Evolutionary conservation across 2,797 vertebrate genomes (phyloP), one percentile per base, ranked within the genome.

Genomic region (Geotrypetes seraphini): DNA sequence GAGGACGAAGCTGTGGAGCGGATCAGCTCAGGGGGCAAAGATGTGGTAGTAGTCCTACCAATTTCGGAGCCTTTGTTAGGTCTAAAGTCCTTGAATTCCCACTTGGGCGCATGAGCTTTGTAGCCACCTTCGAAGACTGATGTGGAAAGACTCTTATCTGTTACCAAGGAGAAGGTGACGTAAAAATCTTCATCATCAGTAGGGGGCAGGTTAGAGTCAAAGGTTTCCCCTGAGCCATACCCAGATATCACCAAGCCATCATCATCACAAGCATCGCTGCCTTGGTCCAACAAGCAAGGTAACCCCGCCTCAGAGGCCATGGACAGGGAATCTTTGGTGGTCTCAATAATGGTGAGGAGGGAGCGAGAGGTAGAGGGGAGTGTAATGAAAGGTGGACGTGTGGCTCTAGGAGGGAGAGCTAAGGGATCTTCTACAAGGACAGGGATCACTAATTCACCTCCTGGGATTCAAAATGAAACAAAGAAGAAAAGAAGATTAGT

Each of bases 141-240:
- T 85, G 91, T 90, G 83, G 92, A 93, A 88, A 91, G 88, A 90
- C 91, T 97, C 90, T 94, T 91, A 96, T 93, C 88, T 95, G 91
- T 95, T 93, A 97, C 91, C 92, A 91, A 90, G 91, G 86, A 95
- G 92, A 93, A 90, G 92, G 91, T 87, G 86, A 89, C 88, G 92
- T 97, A 90, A 96, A 95, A 94, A 97, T 97, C 94, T 97, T 98
- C 94, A 87, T 95, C 96, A 91, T 94, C 92, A 80, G 91, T 91
- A 87, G 91, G 88, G 92, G 90, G 91, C 80, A 88, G 87, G 88
- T 93, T 92, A 90, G 92, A 96, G 91, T 97, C 89, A 90, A 92
- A 93, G 78, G 92, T 91, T 92, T 96, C 90, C 90, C 96, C 96
- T 91, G 94, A 99, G 93, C 94, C 94, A 96, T 89, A 96, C 91